Evolutionary conservation across 2,113 vertebrate genomes (phyloP), one percentile per base, ranked within the genome.

Genomic region (Pseudopodoces humilis): DNA sequence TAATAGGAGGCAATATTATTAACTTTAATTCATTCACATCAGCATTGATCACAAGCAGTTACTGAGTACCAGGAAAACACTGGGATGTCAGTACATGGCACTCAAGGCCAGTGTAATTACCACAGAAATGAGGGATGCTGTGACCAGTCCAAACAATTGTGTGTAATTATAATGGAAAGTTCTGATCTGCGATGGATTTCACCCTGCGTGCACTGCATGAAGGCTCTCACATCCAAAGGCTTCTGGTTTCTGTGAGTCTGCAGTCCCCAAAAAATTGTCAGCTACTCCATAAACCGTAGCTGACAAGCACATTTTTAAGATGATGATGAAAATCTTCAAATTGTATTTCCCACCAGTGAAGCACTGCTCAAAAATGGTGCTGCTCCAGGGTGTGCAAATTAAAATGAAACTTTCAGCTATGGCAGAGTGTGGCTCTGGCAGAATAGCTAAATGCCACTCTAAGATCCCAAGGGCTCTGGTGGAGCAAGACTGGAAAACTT

Each of bases 41-140:
- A 91, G 74, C 88, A 89, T 83, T 89, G 77, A 94, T 91, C 91
- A 94, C 74, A 91, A 92, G 89, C 39, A 41, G 81, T 60, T 72
- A 15, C 80, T 58, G 67, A 91, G 62, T 35, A 82, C 60, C 83
- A 89, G 83, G 64, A 91, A 78, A 65, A 58, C 27, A 28, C 67
- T 0, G 3, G 25, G 44, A 83, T 91, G 50, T 62, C 70, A 64
- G 86, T 46, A 62, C 50, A 7, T 24, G 37, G 59, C 2, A 13
- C 55, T 93, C 63, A 55, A 88, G 69, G 80, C 77, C 62, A 23
- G 44, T 24, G 55, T 62, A 94, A 91, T 88, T 82, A 79, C 62
- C 56, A 37, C 41, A 64, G 83, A 71, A 91, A 71, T 0, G 9
- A 86, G 79, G 46, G 74, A 68, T 79, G 46, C 74, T 83, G 53